Evolutionary conservation across 2,113 vertebrate species (phyloP).

Genomic region (Ibidorhyncha struthersii): DNA sequence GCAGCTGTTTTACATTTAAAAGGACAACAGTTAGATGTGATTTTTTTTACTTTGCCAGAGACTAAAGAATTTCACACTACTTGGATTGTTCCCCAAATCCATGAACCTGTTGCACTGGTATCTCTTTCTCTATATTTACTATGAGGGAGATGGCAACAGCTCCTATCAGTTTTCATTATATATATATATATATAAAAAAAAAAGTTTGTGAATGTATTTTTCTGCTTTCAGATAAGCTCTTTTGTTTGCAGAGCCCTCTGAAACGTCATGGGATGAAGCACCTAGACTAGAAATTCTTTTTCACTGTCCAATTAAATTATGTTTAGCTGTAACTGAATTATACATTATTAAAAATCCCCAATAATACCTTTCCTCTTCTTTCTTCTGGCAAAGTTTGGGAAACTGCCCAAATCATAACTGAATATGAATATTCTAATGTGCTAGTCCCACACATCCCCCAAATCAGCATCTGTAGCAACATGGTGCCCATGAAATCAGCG

Average conservation of each 20-base stretch:
- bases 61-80: slow-evolving; percentile 1
- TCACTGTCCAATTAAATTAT: background rate
- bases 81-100: background rate
- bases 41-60: slow-evolving; percentile 22
- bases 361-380: background rate
- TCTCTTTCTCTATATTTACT: slow-evolving; percentile 44
- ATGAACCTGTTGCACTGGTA: slow-evolving; percentile 34
- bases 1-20: slow-evolving; percentile 41
- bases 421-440: background rate
- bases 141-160: slow-evolving; percentile 3
- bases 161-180: background rate
- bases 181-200: background rate
- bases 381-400: background rate
- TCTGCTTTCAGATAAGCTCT: background rate
- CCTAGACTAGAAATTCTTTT: background rate
- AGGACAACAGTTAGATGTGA: slow-evolving; percentile 8
- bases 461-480: background rate
- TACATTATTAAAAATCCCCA: background rate
- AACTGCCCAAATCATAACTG: background rate
- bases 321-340: background rate
- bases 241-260: background rate
- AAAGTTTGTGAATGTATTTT: background rate
- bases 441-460: background rate
- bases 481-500: rapidly evolving
- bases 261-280: background rate